These are phyloP conservation scores for Bombus fervidus DNA, from an alignment of 1,140 invertebrate genomes.

Conservation along the genomic window DNA sequence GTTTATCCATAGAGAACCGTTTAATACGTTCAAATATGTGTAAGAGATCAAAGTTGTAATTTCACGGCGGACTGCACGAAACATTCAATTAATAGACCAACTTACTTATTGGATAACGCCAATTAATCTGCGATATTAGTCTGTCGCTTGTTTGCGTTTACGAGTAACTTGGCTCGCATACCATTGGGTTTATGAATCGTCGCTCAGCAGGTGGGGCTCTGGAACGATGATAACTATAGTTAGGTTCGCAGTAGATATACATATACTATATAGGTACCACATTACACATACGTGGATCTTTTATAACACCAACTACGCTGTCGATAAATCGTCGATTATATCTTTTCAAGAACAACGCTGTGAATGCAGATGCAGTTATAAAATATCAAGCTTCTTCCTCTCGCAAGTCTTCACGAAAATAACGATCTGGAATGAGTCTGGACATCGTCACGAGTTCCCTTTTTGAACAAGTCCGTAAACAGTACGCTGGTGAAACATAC, in stretches of 20 bases:
- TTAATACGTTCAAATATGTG: neutral
- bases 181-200: conserved; percentile 44
- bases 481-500: neutral
- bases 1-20: neutral
- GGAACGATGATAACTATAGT: neutral
- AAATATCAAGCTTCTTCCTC: conserved; percentile 2
- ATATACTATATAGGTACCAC: too few species aligned
- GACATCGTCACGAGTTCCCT: conserved; percentile 8
- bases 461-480: conserved; percentile 33
- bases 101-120: conserved; percentile 56
- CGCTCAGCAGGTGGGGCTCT: conserved; percentile 42
- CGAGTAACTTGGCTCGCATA: conserved; percentile 55
- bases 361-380: conserved; percentile 14
- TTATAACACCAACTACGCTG: neutral
- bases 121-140: conserved; percentile 63
- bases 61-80: neutral
- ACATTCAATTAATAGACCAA: conserved; percentile 50
- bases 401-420: neutral
- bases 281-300: neutral
- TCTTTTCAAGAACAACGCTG: neutral
- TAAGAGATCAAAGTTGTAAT: neutral
- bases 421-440: conserved; percentile 38
- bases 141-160: conserved; percentile 57
- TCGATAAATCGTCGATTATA: conserved; percentile 44
- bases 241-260: conserved; percentile 14